phyloP scores from a whole-genome alignment of 1,140 invertebrate species.

The Pteromalus puparum region DNA sequence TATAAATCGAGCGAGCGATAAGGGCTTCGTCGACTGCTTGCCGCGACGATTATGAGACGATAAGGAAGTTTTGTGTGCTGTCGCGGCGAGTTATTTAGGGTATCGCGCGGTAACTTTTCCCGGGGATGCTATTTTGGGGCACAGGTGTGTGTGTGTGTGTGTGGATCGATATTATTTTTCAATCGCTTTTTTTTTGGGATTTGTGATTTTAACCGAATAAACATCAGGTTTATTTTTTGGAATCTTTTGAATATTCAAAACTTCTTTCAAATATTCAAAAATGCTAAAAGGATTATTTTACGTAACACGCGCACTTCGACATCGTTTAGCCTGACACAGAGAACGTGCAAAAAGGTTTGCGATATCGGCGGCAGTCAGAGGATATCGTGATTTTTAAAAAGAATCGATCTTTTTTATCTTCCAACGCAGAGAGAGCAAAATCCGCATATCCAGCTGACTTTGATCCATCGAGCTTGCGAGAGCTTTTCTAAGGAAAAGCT shows the following conservation, averaged over 20 bases:
- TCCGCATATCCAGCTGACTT: not conserved
- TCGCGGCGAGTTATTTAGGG: too few relatives aligned
- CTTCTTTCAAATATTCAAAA: too few relatives aligned
- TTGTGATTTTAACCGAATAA: too few relatives aligned
- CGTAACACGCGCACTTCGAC: too few relatives aligned
- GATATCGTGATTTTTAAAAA: not conserved
- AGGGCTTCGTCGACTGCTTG: not conserved
- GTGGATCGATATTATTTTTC: not conserved
- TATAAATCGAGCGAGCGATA: slow-evolving; percentile 7
- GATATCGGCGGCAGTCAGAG: too few relatives aligned
- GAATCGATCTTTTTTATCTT: slow-evolving; percentile 3
- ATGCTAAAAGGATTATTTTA: too few relatives aligned
- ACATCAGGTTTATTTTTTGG: too few relatives aligned
- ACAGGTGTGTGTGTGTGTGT: not conserved
- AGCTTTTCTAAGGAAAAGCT: slow-evolving; percentile 6
- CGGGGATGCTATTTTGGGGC: too few relatives aligned
- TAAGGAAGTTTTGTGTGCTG: not conserved
- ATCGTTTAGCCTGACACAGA: too few relatives aligned
- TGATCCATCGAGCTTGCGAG: slow-evolving; percentile 19
- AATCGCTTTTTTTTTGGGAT: not conserved
- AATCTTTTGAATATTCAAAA: too few relatives aligned
- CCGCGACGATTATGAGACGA: not conserved
- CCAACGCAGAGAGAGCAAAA: not conserved
- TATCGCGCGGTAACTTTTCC: too few relatives aligned
- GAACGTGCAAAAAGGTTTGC: too few relatives aligned